phyloP scores from a whole-genome alignment of 2,888 invertebrate genomes.

The Cephus runcator region DNA sequence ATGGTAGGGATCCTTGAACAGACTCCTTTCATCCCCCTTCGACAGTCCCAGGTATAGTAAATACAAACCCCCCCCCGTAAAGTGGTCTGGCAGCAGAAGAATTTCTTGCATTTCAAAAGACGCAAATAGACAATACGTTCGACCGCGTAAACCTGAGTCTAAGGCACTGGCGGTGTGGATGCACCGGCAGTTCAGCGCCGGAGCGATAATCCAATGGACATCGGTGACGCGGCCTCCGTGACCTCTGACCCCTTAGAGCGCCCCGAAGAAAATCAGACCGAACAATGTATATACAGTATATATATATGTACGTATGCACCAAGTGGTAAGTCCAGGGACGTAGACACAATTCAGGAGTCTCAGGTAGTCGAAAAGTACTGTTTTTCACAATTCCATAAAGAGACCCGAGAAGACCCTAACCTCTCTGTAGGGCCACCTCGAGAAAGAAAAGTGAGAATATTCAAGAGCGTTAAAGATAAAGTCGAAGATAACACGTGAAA shows the following conservation, averaged over 20 bases:
- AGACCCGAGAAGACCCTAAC: background rate
- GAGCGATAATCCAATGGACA: background rate
- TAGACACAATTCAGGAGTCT: background rate
- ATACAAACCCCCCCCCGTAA: background rate
- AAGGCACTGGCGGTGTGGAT: background rate
- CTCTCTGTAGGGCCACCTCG: background rate
- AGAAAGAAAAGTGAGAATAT: background rate
- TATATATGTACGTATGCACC: too few relatives aligned
- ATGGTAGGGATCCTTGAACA: background rate
- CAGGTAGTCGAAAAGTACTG: background rate
- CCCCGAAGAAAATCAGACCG: background rate
- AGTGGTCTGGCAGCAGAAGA: background rate
- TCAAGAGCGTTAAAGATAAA: background rate
- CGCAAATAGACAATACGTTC: background rate
- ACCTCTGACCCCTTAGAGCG: background rate
- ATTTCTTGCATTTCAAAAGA: background rate
- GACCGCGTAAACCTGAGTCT: background rate
- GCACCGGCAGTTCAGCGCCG: background rate
- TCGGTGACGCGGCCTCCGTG: background rate
- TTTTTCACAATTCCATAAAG: background rate
- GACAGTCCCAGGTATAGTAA: background rate
- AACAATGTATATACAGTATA: background rate
- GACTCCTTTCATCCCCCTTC: background rate
- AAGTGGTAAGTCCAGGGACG: background rate
- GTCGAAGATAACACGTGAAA: background rate